Evolutionary conservation across 2,888 invertebrate species (phyloP).

Genomic region (Odontocolon sp.): DNA sequence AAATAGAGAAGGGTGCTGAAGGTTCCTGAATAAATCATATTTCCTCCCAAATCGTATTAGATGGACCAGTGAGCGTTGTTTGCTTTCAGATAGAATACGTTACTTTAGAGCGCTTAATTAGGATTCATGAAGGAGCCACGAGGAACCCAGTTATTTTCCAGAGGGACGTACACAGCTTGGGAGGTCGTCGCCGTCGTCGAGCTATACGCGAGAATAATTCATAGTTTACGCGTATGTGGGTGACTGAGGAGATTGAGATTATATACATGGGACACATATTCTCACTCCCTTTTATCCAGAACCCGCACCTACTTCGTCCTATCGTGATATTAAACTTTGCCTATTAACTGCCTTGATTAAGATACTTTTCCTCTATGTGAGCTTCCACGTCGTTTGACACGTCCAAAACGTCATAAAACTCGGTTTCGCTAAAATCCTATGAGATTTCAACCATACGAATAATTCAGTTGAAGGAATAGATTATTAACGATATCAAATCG

Average conservation of each 20-base stretch:
- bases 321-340: slow-evolving; percentile 63
- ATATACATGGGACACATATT: slow-evolving; percentile 41
- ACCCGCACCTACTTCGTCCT: slow-evolving; percentile 59
- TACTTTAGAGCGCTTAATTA: slow-evolving; percentile 71
- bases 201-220: slow-evolving; percentile 62
- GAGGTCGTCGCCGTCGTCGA: slow-evolving; percentile 53
- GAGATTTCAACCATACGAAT: slow-evolving; percentile 27
- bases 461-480: slow-evolving; percentile 5
- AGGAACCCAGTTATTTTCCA: slow-evolving; percentile 69
- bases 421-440: slow-evolving; percentile 18
- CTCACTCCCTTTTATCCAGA: slow-evolving; percentile 37
- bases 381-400: slow-evolving; percentile 30
- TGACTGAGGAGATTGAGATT: slow-evolving; percentile 63
- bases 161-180: slow-evolving; percentile 67
- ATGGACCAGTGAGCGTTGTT: slow-evolving; percentile 17
- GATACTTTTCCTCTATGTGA: slow-evolving; percentile 49
- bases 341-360: slow-evolving; percentile 56
- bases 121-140: slow-evolving; percentile 71
- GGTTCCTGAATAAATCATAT: slow-evolving; percentile 18
- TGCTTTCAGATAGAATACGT: slow-evolving; percentile 16
- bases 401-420: slow-evolving; percentile 20
- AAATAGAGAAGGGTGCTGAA: background rate
- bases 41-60: slow-evolving; percentile 26
- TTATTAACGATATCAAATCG: no score
- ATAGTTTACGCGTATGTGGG: slow-evolving; percentile 69